Evolutionary conservation across 2,797 vertebrate species (phyloP), one percentile per base, ranked within the genome.

Genomic region (Sebastes matsubarae): DNA sequence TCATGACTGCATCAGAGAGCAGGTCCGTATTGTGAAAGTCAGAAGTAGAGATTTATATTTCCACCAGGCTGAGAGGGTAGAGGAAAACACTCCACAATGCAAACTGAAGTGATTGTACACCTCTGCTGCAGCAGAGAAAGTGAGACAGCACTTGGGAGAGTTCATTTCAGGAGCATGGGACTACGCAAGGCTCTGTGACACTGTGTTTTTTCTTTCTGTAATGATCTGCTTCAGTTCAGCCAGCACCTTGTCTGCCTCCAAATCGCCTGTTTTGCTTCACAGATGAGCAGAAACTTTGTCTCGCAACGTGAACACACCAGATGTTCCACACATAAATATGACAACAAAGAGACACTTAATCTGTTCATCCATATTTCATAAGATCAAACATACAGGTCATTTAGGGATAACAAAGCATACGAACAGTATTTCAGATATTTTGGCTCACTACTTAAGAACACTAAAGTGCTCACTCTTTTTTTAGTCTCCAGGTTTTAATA

Each of bases 171-270:
- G 78, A 79, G 72, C 55, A 64, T 13, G 61, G 75, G 72, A 68
- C 61, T 69, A 3, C 29, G 16, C 27, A 6, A 14, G 9, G 25
- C 68, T 74, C 50, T 54, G 46, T 69, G 64, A 70, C 24, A 36
- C 18, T 14, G 50, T 46, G 8, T 10, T 29, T n/a, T 18, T 46
- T 79, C 36, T 65, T 29, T 32, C 52, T 68, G 14, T 73, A 69
- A 71, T 52, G 74, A 81, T 79, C 59, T 24, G 77, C 72, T 79
- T 78, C 70, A 77, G 68, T 57, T 78, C 16, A 42, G 14, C 66
- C 67, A 58, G 82, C 70, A 87, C 72, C 72, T 76, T 87, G 84
- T 68, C 75, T 12, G 20, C 66, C 78, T 81, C 66, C 38, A 32
- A 71, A 82, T 66, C 81, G 66, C 25, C 57, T 58, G 57, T 68